Evolutionary conservation across 2,797 vertebrate genomes (phyloP).

Genomic region (Hemitrygon akajei): DNA sequence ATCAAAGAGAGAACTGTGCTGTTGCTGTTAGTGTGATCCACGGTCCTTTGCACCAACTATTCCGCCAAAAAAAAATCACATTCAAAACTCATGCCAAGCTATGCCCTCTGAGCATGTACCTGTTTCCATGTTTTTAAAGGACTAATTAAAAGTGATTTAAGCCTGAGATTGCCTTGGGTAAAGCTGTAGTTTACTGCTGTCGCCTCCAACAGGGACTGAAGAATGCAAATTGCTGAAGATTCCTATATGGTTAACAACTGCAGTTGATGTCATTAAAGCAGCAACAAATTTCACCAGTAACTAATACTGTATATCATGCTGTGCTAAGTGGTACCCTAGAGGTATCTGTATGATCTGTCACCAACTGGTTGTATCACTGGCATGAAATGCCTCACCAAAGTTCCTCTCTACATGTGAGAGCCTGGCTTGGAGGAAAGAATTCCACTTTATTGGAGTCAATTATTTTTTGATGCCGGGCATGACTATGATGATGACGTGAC

Average conservation of each 20-base stretch:
- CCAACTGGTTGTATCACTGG: not conserved
- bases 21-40: not conserved
- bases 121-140: not conserved
- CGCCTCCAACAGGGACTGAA: not conserved
- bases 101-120: not conserved
- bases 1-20: not conserved
- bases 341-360: not conserved
- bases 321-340: constrained; percentile 9
- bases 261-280: not conserved
- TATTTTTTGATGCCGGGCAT: not conserved
- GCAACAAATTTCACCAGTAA: constrained; percentile 7
- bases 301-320: constrained; percentile 2
- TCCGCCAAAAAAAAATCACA: not conserved
- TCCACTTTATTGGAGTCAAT: not conserved
- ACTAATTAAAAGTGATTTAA: constrained; percentile 30
- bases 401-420: not conserved
- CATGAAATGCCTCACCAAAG: not conserved
- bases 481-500: not conserved
- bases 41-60: too few relatives aligned
- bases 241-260: not conserved
- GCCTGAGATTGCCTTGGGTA: constrained; percentile 14
- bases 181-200: not conserved
- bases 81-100: not conserved
- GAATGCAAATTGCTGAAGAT: not conserved
- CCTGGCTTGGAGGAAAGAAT: not conserved